Conservation (phyloP, 2,888 invertebrate species). For the Polymixis flavicincta region DNA sequence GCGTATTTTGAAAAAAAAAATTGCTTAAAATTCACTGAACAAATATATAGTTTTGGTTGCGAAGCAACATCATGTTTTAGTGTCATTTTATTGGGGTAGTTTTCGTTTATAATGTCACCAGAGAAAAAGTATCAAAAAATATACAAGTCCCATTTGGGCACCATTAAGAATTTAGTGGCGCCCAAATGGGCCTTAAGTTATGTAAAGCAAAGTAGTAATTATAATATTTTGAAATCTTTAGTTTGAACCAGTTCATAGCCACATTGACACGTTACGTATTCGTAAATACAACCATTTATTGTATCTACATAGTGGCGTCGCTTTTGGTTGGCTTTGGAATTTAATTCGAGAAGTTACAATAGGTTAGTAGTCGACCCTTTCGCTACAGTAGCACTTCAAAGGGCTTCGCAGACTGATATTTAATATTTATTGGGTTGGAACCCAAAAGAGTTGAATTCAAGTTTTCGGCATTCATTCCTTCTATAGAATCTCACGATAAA, state of each 20-base stretch:
- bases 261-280: slow-evolving; percentile 7
- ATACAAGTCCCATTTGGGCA: slow-evolving; percentile 1
- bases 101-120: background rate
- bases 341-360: slow-evolving; percentile 84
- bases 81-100: background rate
- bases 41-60: background rate
- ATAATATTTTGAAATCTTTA: background rate
- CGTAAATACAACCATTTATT: slow-evolving; percentile 38
- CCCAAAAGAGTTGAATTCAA: slow-evolving; percentile 66
- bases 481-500: slow-evolving; percentile 8
- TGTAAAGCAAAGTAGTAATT: background rate
- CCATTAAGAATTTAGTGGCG: slow-evolving; percentile 23
- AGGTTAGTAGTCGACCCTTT: slow-evolving; percentile 80
- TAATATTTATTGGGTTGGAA: slow-evolving; percentile 78
- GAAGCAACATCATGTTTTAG: background rate
- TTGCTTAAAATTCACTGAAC: background rate
- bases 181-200: slow-evolving; percentile 21
- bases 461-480: slow-evolving; percentile 43
- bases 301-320: slow-evolving; percentile 46
- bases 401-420: slow-evolving; percentile 77
- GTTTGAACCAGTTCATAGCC: background rate
- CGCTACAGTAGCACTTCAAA: slow-evolving; percentile 79
- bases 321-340: slow-evolving; percentile 75
- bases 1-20: too few relatives aligned
- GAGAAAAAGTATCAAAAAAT: background rate